Evolutionary conservation across 2,797 vertebrate species (phyloP), one percentile per base, ranked within the genome.

Genomic region (Novumbra hubbsi): DNA sequence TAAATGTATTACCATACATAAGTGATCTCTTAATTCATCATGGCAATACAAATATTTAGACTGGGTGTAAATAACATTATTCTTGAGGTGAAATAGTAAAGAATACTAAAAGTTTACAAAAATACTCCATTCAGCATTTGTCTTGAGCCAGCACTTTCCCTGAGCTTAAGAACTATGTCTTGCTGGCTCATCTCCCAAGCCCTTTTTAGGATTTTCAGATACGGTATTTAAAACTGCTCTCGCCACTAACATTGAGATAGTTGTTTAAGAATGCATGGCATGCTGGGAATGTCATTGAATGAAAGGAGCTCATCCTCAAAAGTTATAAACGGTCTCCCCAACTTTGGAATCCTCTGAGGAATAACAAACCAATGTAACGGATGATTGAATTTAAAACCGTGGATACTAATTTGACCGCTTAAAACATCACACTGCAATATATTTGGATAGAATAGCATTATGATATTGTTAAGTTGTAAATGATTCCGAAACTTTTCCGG

Each of bases 251-350:
- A 45, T 45, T 76, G 71, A 64, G 8, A 21, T 73, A 75, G 3
- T 57, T 68, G 2, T 63, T 68, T 8, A 84, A 83, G 87, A 86
- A 88, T 86, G 86, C 81, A 19, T 66, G 72, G 81, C 81, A 86
- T 52, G 81, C 63, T 81, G 21, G 82, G 80, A 88, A 87, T 90
- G 78, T 81, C 77, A 73, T 83, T 88, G 79, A 83, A 78, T 86
- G 88, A 90, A 90, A 81, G 76, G 74, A 71, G 21, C 79, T 84
- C 85, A 85, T 88, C 85, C 85, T 86, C 76, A 32, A 27, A 48
- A 16, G 28, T 12, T 60, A 60, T 1, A 12, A 9, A 12, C 41
- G 41, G 9, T 14, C 21, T 24, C 32, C 21, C 64, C 48, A 74
- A 68, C 68, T 68, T 9, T 28, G 32, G n/a, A 67, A 78, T 84